A percentile compares a stretch with the other conserved stretches of the same genome.
phyloP scores from a whole-genome alignment of 2,888 invertebrate genomes.

The Notodonta dromedarius region DNA sequence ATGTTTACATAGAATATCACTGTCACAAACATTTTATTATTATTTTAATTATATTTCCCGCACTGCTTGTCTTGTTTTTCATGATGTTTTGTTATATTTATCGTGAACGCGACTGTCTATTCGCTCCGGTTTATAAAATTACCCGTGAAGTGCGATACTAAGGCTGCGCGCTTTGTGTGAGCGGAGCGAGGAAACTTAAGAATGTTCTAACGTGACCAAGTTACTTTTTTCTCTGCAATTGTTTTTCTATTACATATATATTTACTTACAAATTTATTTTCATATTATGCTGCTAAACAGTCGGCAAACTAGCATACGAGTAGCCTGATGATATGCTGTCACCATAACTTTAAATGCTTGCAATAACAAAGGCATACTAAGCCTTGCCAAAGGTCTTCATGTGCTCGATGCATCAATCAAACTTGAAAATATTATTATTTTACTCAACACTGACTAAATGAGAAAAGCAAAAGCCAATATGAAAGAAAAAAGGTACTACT shows the following conservation, averaged over 20 bases:
- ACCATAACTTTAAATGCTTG: no score
- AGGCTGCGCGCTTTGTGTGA: slow-evolving; percentile 3
- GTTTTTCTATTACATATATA: neutral
- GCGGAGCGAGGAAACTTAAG: slow-evolving; percentile 7
- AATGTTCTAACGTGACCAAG: neutral
- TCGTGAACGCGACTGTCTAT: slow-evolving; percentile 16
- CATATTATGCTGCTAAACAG: no score
- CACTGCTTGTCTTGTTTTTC: neutral
- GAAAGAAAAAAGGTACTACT: no score
- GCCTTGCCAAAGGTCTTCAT: no score
- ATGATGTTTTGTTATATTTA: neutral
- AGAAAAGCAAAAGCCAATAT: no score
- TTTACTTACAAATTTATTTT: no score
- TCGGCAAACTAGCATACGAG: no score
- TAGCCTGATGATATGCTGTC: no score
- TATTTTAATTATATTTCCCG: neutral
- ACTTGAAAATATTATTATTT: no score
- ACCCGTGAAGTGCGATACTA: slow-evolving; percentile 27
- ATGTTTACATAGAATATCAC: neutral
- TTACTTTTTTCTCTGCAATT: neutral
- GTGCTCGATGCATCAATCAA: no score
- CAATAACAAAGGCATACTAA: no score
- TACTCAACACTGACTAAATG: no score
- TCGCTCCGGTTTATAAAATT: neutral
- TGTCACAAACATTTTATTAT: neutral